Base-by-base conservation (phyloP, 1,140 invertebrate genomes). In the Zaprionus ghesquierei region DNA sequence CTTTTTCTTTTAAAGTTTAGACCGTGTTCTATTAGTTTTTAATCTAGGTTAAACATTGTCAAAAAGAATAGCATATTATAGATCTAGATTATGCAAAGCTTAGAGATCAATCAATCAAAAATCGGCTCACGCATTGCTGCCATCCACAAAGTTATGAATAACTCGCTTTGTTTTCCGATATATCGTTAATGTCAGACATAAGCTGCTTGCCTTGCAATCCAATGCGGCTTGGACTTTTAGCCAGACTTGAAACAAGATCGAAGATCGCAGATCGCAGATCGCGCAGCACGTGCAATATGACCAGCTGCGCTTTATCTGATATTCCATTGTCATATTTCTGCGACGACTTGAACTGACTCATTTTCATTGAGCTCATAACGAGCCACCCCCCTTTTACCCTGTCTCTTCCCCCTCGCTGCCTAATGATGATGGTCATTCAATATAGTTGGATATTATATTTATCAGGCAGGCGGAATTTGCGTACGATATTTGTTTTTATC, bases 401-500 rank as follows among this genome's bases (percentile, higher is more conserved):
- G n/a, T n/a, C n/a, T n/a, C n/a, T n/a, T n/a, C n/a, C 18, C 15
- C 2, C 10, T 18, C 22, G 29, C n/a, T 53, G 23, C 18, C 18
- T 15, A 12, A 13, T 41, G n/a, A 41, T 56, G 58, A 23, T 61
- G 33, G 68, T 49, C 25, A 69, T 54, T 33, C 35, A 38, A 69
- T 69, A 70, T 64, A 23, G 60, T 38, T 41, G 6, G 35, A 60
- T 55, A 35, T 60, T 31, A 22, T 56, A 22, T 56, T 75, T 69
- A 75, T 75, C 66, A 75, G 35, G 6, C n/a, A 41, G 8, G 51
- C 61, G 82, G 86, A 86, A 87, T 81, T 63, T 59, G 55, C 63
- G 58, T 72, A 70, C 55, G 59, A 50, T 78, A 84, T 81, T n/a
- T 63, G 68, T 70, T 65, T 86, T 87, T 84, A 53, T 31, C 22